Base-by-base conservation (phyloP, 2,797 vertebrate species). In the Numenius phaeopus region DNA sequence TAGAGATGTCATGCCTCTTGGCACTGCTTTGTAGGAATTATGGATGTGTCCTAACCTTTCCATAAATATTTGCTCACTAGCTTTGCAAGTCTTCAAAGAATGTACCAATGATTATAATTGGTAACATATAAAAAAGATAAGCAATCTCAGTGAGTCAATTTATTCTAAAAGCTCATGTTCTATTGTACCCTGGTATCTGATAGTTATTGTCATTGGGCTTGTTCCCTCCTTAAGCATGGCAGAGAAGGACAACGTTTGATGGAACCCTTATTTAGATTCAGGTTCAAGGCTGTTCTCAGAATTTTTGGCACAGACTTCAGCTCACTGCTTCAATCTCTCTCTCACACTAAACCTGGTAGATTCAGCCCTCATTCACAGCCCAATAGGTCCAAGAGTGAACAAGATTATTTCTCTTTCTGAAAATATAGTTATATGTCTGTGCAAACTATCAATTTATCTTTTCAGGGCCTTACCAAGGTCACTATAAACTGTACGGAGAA, bases 81-180 rank as follows among this genome's bases (percentile, higher is more conserved):
- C 67, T 94, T 93, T 96, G 78, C 82, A 95, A 70, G 58, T 85
- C 83, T 92, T 95, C 61, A 59, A 94, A 84, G 94, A 97, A 95
- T 90, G 83, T 89, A 83, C 55, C 77, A 82, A 83, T 89, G 67
- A 91, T 93, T 91, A 80, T 90, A 97, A 95, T 97, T 87, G 47
- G 94, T 96, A 94, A 97, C 84, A 34, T 90, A 96, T 96, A 93
- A 97, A 97, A 95, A 94, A 93, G 95, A 97, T 94, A 96, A 97
- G 90, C 66, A 79, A 88, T 94, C 79, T 66, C 71, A 62, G 77
- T 54, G 14, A 91, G 73, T 15, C 58, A 72, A 90, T 88, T 89
- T 84, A 87, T 95, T 94, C 90, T 71, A 75, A 90, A 93, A 85
- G 72, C 39, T 82, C 83, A 22, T 0, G 0, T 86, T 72, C 71